phyloP scores from a whole-genome alignment of 2,113 vertebrate species.

The Amphilophus citrinellus region DNA sequence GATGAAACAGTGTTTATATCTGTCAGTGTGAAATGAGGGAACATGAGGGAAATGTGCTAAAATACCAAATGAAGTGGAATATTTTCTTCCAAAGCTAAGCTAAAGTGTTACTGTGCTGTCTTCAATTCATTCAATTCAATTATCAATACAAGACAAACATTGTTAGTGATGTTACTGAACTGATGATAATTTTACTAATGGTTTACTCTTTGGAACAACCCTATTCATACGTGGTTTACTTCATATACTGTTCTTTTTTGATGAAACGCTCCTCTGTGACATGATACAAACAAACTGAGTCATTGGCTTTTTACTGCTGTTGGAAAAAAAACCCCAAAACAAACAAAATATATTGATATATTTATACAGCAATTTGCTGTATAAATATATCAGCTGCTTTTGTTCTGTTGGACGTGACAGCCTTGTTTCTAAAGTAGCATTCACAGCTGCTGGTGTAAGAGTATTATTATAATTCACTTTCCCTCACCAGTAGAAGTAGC shows the following conservation, averaged over 20 bases:
- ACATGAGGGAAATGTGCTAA: too few relatives aligned
- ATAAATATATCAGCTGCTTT: background rate
- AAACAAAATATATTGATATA: background rate
- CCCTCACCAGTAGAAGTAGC: background rate
- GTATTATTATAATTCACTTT: slow-evolving; percentile 4
- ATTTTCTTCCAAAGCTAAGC: too few relatives aligned
- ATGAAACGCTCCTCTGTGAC: background rate
- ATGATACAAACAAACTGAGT: background rate
- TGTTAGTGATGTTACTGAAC: background rate
- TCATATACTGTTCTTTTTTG: background rate
- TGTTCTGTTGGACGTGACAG: background rate
- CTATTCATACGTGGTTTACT: background rate
- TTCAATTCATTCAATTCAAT: background rate
- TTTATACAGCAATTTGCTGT: background rate
- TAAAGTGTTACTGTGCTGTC: too few relatives aligned
- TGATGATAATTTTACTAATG: background rate
- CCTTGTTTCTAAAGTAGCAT: background rate
- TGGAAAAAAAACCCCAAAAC: background rate
- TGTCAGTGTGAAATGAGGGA: too few relatives aligned
- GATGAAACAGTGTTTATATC: too few relatives aligned
- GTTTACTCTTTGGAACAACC: background rate
- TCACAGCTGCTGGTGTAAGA: background rate
- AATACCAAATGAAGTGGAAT: too few relatives aligned
- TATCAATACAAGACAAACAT: background rate
- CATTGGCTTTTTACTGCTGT: background rate